These are phyloP conservation scores for Formicarius rufipectus DNA, from an alignment of 2,113 vertebrate genomes.

Conservation along the genomic window DNA sequence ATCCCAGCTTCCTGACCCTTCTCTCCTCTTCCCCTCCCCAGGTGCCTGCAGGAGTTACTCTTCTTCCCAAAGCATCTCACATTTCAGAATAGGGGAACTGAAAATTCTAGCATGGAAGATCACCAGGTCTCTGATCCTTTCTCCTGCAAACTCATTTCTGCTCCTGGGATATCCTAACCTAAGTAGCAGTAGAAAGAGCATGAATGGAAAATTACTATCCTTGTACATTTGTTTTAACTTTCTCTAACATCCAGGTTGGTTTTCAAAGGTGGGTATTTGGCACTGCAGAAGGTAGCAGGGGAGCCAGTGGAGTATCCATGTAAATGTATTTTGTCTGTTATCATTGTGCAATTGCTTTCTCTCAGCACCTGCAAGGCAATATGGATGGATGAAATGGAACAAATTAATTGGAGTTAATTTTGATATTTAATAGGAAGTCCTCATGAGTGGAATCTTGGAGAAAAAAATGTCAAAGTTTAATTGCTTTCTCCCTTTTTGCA, in stretches of 20 bases:
- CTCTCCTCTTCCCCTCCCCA: not conserved
- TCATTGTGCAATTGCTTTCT: not conserved
- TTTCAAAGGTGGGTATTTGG: not conserved
- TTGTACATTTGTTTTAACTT: not conserved
- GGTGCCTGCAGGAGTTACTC: not conserved
- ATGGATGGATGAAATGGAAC: not conserved
- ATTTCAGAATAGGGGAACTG: not conserved
- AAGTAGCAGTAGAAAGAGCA: not conserved
- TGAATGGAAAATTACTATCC: not conserved
- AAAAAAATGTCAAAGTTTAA: constrained; percentile 22
- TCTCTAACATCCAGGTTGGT: not conserved
- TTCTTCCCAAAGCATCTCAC: not conserved
- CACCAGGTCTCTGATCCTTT: not conserved
- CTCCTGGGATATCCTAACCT: not conserved
- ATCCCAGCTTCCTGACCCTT: not conserved
- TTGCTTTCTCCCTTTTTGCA: constrained; percentile 23
- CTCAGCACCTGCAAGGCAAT: not conserved
- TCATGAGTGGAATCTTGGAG: not conserved
- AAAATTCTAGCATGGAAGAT: not conserved
- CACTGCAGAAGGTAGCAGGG: not conserved
- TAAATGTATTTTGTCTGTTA: not conserved
- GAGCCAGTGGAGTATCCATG: not conserved
- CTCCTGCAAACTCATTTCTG: not conserved
- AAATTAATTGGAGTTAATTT: constrained; percentile 5
- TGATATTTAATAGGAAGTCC: not conserved